Evolutionary conservation across 2,888 invertebrate species (phyloP), one percentile per base, ranked within the genome.

Genomic region (Athetis lepigone): DNA sequence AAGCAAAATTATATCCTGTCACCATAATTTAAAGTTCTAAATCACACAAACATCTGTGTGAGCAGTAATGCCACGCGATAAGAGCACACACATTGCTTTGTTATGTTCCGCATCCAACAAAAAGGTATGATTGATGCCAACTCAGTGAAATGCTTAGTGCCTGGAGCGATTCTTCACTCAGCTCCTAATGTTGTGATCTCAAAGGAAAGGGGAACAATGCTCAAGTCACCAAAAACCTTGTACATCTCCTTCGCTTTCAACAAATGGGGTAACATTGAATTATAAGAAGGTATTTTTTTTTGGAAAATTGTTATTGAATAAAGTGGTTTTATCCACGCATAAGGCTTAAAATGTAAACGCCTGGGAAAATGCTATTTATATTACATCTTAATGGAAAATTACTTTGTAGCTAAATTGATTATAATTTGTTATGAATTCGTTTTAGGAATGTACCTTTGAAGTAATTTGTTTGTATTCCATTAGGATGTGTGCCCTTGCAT

Each of bases 121-220:
- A 80, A 75, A 81, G 62, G 61, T 68, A 83, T 81, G 82, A 83
- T 83, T 81, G 77, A 83, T 83, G 84, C 62, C 25, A 29, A 49
- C 39, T 65, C 68, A 21, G 70, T 51, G 50, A 63, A 56, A 64
- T 57, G 59, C 59, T 64, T 45, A 54, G 62, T 67, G 70, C 68
- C 70, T 71, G 68, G 49, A 75, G 67, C 72, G 70, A 78, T 82
- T 74, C 68, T 66, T 71, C 70, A 70, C 62, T 67, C 68, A 66
- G 60, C 67, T 70, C 63, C 51, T 76, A 70, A 76, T 66, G 62
- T 63, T 68, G 59, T 52, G 77, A 77, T 70, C 42, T 77, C 54
- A 70, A 77, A 70, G 60, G 67, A 51, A 56, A 62, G 40, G 52
- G 59, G 42, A 61, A 70, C 62, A 70, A 64, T 61, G 36, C 43